Evolutionary conservation across 2,797 vertebrate species (phyloP).

Genomic region (Tokudaia tokunoshimensis): DNA sequence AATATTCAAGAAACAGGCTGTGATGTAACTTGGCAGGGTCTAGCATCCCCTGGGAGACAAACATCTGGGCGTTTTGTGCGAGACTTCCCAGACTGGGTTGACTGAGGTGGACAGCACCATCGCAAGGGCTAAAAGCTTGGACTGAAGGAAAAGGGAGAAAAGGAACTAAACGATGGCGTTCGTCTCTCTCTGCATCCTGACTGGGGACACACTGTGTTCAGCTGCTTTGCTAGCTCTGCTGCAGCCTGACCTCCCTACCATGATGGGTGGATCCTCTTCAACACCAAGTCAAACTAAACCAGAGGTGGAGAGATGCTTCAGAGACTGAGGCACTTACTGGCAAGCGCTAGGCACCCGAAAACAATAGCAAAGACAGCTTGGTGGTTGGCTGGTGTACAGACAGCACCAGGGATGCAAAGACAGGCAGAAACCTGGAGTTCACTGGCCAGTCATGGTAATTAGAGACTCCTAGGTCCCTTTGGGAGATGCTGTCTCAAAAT

Average conservation of each 20-base stretch:
- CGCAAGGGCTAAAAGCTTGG: background rate
- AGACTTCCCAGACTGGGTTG: background rate
- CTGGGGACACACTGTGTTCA: background rate
- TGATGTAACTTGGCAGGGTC: background rate
- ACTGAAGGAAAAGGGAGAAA: no score
- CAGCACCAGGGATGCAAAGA: background rate
- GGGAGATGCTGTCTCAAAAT: background rate
- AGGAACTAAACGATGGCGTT: background rate
- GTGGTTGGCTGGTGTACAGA: no score
- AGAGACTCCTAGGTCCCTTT: background rate
- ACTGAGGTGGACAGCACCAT: background rate
- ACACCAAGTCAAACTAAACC: background rate
- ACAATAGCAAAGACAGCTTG: background rate
- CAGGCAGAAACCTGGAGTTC: background rate
- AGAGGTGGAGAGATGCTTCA: background rate
- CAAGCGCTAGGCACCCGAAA: accelerated
- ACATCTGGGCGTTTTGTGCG: background rate
- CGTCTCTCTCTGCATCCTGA: background rate
- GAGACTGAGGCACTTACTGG: background rate
- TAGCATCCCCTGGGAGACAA: background rate
- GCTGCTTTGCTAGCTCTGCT: background rate
- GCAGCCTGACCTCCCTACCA: no score
- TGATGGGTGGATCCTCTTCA: background rate
- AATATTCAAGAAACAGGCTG: background rate
- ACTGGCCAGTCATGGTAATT: background rate